These are phyloP conservation scores for Lobophora halterata DNA, from an alignment of 2,888 invertebrate species.

Conservation along the genomic window DNA sequence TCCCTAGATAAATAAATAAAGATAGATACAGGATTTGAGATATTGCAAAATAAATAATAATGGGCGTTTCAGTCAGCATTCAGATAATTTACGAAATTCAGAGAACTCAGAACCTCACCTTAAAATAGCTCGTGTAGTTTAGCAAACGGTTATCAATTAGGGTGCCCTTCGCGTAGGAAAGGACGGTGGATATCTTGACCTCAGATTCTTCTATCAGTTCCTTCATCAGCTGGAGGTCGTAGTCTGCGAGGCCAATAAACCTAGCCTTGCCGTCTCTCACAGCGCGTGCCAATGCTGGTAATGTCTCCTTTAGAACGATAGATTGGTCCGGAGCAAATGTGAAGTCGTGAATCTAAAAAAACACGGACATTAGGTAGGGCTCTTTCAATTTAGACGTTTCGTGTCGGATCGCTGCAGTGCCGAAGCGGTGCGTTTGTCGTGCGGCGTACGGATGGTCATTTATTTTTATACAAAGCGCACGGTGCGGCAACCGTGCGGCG, in stretches of 20 bases:
- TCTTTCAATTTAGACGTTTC: no score
- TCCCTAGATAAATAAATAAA: no score
- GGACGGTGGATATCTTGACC: constrained; percentile 84
- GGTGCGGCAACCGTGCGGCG: no score
- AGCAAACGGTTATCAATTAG: constrained; percentile 89
- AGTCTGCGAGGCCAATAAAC: constrained; percentile 93
- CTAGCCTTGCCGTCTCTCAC: constrained; percentile 87
- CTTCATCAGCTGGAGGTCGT: constrained; percentile 88
- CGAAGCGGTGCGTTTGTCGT: no score
- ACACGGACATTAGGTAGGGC: no score
- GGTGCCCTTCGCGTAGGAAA: constrained; percentile 90
- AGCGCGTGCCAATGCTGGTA: constrained; percentile 89
- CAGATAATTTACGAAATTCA: no score
- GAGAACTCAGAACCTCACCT: constrained; percentile 81
- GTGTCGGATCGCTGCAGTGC: no score
- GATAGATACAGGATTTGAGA: no score
- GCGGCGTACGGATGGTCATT: no score
- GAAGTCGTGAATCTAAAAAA: constrained; percentile 91
- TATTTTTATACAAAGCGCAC: no score
- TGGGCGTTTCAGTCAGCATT: no score
- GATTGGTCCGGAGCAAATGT: constrained; percentile 91
- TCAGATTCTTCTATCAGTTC: constrained; percentile 85
- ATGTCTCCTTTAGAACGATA: constrained; percentile 89
- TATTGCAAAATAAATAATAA: no score
- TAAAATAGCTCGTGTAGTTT: constrained; percentile 87